Conservation (phyloP, 2,113 vertebrate genomes). For the Lasiurus borealis region DNA sequence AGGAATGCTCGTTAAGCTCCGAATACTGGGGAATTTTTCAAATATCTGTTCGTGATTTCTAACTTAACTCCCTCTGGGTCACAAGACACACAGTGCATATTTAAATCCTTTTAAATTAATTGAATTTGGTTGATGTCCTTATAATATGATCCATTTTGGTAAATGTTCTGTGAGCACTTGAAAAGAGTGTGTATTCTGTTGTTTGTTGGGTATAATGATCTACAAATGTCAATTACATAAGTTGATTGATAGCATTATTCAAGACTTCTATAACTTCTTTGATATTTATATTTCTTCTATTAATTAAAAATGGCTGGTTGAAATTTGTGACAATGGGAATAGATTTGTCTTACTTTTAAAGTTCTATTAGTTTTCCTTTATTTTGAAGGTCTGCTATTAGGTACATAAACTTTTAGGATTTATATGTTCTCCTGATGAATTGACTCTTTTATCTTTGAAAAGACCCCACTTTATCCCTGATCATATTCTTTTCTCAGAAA, state of each 20-base stretch:
- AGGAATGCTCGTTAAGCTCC: background rate
- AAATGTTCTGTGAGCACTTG: background rate
- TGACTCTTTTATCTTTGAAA: background rate
- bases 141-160: background rate
- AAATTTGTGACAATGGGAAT: background rate
- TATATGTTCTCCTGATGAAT: background rate
- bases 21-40: background rate
- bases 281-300: background rate
- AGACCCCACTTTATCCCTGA: background rate
- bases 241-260: background rate
- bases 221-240: no score
- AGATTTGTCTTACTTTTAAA: background rate
- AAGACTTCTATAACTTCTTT: background rate
- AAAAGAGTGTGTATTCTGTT: background rate
- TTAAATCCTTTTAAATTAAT: slow-evolving; percentile 1
- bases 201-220: background rate
- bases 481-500: background rate
- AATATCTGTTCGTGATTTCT: slow-evolving; percentile 55
- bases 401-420: background rate
- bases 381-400: background rate
- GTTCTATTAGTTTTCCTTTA: background rate
- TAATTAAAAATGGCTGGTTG: background rate
- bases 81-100: background rate
- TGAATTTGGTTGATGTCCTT: background rate
- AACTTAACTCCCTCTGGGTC: background rate